Base-by-base conservation (phyloP, 2,113 vertebrate species). In the Sinocyclocheilus grahami region DNA sequence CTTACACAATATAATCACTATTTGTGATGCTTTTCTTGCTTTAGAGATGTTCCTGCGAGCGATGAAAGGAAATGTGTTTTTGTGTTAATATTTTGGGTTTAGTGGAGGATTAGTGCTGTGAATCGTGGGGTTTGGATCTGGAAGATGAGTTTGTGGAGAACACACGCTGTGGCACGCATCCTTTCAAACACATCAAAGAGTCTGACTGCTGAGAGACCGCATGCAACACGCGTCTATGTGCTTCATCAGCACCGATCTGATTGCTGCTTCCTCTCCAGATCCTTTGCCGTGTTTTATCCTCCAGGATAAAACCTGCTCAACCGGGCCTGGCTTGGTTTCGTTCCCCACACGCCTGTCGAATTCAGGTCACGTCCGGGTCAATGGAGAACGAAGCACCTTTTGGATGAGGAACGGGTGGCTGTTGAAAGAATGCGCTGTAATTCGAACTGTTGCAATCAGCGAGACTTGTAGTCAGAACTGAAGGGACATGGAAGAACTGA, bases 381-480 rank as follows among this genome's bases (percentile, higher is more conserved):
- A 76, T 79, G 53, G 55, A 67, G 78, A 89, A 55, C 33, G 42
- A 80, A 71, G 55, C 62, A 81, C 22, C 39, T 77, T 78, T 86
- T 48, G 3, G 46, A 12, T 48, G 30, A 33, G 30, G 30, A 33
- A 33, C 30, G 30, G 30, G 2, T 33, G 30, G 30, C 30, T 2
- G 30, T 42, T 42, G 42, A 46, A 90, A 85, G 87, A 90, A 90
- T 77, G 46, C 20, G 14, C 39, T 55, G 16, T 60, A 80, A 89
- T 91, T 85, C 69, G 48, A 24, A 62, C 30, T 33, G 79, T 86
- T 89, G 86, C 84, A 91, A 91, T 91, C 89, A 90, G 67, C 18
- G 33, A 60, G 82, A 71, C 84, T 90, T 91, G 84, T 89, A 69
- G 37, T 84, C 51, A 48, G 77, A 75, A 78, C 39, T 81, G 62